phyloP scores from a whole-genome alignment of 2,113 vertebrate genomes.

The Phainopepla nitens region DNA sequence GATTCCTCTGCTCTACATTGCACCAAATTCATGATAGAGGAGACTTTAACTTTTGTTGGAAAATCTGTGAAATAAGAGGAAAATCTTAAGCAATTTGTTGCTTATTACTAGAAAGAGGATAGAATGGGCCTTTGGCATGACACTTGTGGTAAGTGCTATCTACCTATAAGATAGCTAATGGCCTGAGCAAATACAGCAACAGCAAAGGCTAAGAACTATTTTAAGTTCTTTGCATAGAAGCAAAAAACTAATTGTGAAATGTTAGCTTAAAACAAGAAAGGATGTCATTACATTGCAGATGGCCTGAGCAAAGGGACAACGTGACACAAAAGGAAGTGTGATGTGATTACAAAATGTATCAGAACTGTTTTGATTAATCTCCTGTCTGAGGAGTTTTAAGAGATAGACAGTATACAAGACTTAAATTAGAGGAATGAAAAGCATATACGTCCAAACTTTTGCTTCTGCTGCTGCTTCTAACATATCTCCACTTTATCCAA shows the following conservation, averaged over 20 bases:
- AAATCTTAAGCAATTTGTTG: not conserved
- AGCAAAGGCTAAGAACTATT: not conserved
- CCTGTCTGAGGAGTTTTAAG: not conserved
- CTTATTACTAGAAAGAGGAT: not conserved
- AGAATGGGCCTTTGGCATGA: not conserved
- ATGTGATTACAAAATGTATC: not conserved
- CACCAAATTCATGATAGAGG: not conserved
- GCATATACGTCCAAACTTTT: not conserved
- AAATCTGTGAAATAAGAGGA: not conserved
- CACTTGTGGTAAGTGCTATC: not conserved
- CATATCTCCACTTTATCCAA: not conserved
- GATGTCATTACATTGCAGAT: not conserved
- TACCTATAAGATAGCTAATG: not conserved
- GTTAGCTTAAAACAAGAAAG: constrained; percentile 5
- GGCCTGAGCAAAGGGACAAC: not conserved
- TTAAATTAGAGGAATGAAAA: not conserved
- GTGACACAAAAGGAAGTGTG: not conserved
- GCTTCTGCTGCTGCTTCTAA: not conserved
- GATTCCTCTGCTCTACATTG: not conserved
- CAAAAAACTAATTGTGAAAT: not conserved
- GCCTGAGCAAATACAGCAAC: not conserved
- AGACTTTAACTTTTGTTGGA: not conserved
- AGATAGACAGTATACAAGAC: not conserved
- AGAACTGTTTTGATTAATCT: not conserved
- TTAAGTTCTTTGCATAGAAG: not conserved